phyloP scores from a whole-genome alignment of 2,113 vertebrate genomes.

The Psilopogon haemacephalus region DNA sequence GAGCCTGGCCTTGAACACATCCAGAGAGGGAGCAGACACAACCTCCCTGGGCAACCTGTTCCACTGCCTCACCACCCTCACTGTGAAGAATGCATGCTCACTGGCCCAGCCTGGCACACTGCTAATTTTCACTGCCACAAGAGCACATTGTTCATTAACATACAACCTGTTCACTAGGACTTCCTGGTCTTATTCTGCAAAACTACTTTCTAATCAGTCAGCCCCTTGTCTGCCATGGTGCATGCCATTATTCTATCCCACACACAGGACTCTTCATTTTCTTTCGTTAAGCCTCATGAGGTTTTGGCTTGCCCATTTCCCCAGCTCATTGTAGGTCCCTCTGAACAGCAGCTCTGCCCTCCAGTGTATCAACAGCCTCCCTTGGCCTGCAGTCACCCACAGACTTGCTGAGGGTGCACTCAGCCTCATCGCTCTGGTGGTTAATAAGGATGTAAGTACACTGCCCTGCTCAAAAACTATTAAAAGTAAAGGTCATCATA shows the following conservation, averaged over 20 bases:
- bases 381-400: fast-evolving
- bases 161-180: neutral
- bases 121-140: neutral
- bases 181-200: neutral
- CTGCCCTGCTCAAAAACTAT: neutral
- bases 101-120: fast-evolving
- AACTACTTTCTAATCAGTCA: neutral
- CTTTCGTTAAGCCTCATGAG: fast-evolving
- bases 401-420: neutral
- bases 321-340: neutral
- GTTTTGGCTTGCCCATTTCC: too few relatives aligned
- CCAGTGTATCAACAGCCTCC: fast-evolving
- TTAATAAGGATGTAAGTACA: fast-evolving
- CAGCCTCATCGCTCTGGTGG: too few relatives aligned
- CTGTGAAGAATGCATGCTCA: fast-evolving
- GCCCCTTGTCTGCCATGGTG: fast-evolving
- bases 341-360: neutral
- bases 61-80: too few relatives aligned
- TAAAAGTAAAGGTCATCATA: too few relatives aligned
- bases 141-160: neutral
- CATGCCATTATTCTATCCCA: fast-evolving
- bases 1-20: too few relatives aligned
- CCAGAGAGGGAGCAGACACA: too few relatives aligned
- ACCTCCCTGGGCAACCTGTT: too few relatives aligned
- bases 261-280: fast-evolving